Percentiles rank a stretch among this genome's conserved stretches.
phyloP scores from a whole-genome alignment of 53 echinoderm and acorn worm genomes.

The Holothuria scabra region DNA sequence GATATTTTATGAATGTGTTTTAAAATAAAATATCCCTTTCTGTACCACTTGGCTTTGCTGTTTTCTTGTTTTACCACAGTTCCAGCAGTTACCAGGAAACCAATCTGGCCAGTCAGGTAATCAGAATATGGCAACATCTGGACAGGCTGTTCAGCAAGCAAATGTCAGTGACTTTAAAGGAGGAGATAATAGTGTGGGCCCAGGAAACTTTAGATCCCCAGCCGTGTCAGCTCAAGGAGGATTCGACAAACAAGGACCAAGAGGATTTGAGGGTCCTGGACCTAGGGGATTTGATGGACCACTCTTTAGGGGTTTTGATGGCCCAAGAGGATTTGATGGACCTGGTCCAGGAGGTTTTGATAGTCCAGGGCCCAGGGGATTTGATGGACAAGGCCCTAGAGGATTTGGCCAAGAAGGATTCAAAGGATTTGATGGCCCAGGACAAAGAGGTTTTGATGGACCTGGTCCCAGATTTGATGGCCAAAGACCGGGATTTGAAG shows the following conservation, averaged over 20 bases:
- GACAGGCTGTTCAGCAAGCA: no score
- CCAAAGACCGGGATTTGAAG: constrained; percentile 45
- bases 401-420: background rate
- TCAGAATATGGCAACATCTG: no score
- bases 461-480: constrained; percentile 25
- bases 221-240: constrained; percentile 4
- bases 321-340: constrained; percentile 42
- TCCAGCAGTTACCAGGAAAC: no score
- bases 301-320: no score
- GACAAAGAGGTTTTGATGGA: constrained; percentile 7
- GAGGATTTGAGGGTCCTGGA: constrained; percentile 41
- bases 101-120: no score
- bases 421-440: constrained; percentile 3
- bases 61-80: no score
- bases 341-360: constrained; percentile 15
- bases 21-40: no score
- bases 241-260: constrained; percentile 41
- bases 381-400: constrained; percentile 1
- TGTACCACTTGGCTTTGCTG: no score
- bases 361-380: constrained; percentile 24
- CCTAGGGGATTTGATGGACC: constrained; percentile 44
- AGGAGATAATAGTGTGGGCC: no score
- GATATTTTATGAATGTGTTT: no score
- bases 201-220: background rate
- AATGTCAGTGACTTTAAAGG: no score